Percentiles rank a stretch among this genome's conserved stretches.
Conservation (phyloP, 2,113 vertebrate genomes). For the Catharus bicknelli region DNA sequence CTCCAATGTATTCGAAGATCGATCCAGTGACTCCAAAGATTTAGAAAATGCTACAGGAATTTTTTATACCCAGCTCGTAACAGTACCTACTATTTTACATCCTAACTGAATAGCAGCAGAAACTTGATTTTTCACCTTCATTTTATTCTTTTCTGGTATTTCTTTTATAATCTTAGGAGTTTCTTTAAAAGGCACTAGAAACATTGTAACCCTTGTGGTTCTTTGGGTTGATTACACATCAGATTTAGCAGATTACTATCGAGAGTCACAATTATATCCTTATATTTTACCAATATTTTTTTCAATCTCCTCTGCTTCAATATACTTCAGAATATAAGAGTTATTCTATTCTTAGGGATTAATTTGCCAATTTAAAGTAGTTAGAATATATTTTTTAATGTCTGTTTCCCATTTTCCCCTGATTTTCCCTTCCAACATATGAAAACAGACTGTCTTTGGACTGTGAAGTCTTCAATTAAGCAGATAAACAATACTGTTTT, state of each 20-base stretch:
- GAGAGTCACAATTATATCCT: not conserved
- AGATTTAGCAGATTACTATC: not conserved
- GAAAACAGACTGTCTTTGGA: not conserved
- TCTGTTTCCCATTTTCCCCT: fast-evolving
- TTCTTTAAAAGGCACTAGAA: not conserved
- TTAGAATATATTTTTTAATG: not conserved
- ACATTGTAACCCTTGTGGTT: not conserved
- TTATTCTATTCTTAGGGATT: not conserved
- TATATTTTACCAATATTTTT: not conserved
- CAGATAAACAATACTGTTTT: not conserved
- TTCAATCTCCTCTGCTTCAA: not conserved
- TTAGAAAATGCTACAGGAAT: not conserved
- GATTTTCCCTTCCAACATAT: not conserved
- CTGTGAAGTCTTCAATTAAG: not conserved
- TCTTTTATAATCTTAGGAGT: not conserved
- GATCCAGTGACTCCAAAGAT: not conserved
- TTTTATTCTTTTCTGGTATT: not conserved
- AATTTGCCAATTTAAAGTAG: not conserved
- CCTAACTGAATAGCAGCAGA: not conserved
- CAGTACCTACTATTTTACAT: not conserved
- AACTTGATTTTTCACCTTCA: not conserved
- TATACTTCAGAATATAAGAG: not conserved
- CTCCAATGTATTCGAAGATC: not conserved
- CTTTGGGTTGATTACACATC: not conserved
- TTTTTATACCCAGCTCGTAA: not conserved